phyloP scores from a whole-genome alignment of 2,797 vertebrate genomes.

The Holocentrus rufus region DNA sequence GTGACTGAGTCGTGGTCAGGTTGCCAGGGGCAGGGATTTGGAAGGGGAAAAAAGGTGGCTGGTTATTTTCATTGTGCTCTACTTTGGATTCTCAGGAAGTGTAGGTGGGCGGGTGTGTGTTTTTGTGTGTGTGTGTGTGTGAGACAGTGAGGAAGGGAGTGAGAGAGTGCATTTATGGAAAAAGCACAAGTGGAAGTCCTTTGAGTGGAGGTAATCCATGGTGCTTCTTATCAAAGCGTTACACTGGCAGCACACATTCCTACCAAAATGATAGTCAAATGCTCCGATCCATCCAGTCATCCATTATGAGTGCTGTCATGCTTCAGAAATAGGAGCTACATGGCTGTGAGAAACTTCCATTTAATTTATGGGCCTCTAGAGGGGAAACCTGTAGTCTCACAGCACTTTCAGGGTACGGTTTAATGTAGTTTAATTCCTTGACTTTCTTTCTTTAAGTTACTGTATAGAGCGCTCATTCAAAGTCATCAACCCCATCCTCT shows the following conservation, averaged over 20 bases:
- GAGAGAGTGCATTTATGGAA: slow-evolving; percentile 3
- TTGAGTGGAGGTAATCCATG: slow-evolving; percentile 25
- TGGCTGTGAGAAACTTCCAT: slow-evolving; percentile 26
- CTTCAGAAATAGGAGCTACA: slow-evolving; percentile 46
- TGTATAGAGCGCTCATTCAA: slow-evolving; percentile 43
- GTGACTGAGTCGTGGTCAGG: slow-evolving; percentile 2
- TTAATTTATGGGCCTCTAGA: slow-evolving; percentile 42
- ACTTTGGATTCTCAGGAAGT: neutral
- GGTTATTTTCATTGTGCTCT: neutral
- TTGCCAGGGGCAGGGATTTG: slow-evolving; percentile 11
- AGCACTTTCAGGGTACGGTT: slow-evolving; percentile 15
- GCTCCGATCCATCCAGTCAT: slow-evolving; percentile 41
- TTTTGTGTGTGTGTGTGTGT: neutral
- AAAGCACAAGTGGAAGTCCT: slow-evolving; percentile 17
- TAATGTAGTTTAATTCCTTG: slow-evolving; percentile 56
- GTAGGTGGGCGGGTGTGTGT: slow-evolving; percentile 18
- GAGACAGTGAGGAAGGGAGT: neutral
- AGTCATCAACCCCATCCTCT: slow-evolving; percentile 36
- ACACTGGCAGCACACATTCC: slow-evolving; percentile 36
- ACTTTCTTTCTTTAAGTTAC: slow-evolving; percentile 36
- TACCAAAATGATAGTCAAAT: slow-evolving; percentile 37
- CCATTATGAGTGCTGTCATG: slow-evolving; percentile 55
- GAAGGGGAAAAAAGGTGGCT: neutral
- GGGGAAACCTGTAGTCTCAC: neutral
- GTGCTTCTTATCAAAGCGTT: slow-evolving; percentile 45